Conservation (phyloP, 35 echinoderm and acorn worm species). For the Amphiura filiformis region DNA sequence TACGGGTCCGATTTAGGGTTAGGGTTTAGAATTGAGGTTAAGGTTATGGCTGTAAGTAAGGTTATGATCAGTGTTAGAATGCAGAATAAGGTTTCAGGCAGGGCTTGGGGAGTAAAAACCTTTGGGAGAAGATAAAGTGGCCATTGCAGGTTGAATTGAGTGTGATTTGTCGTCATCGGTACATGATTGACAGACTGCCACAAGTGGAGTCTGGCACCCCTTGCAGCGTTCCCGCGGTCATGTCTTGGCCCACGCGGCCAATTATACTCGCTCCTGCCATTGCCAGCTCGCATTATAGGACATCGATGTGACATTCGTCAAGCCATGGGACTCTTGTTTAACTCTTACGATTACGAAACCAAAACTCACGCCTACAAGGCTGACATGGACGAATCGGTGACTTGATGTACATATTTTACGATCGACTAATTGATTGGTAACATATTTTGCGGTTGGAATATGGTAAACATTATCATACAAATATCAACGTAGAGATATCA, state of each 20-base stretch:
- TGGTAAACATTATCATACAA: not conserved
- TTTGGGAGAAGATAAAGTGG: too few relatives aligned
- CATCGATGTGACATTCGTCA: not conserved
- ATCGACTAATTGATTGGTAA: not conserved
- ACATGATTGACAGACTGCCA: not conserved
- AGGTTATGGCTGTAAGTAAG: too few relatives aligned
- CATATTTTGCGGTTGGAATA: not conserved
- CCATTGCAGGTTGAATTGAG: too few relatives aligned
- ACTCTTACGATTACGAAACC: slow-evolving; percentile 12
- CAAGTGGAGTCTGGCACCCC: not conserved
- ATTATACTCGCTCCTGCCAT: not conserved
- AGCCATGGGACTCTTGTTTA: not conserved
- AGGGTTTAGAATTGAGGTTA: too few relatives aligned
- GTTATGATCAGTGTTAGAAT: too few relatives aligned
- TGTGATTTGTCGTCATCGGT: too few relatives aligned
- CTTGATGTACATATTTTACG: not conserved
- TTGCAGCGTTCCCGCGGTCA: not conserved
- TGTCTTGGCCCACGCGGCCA: not conserved
- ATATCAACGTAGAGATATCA: not conserved
- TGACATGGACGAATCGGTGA: too few relatives aligned
- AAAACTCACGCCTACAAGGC: too few relatives aligned
- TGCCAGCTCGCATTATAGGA: not conserved
- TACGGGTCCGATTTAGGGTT: too few relatives aligned
- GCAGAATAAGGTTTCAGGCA: too few relatives aligned
- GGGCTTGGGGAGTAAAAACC: too few relatives aligned